These are phyloP conservation scores for Andrena dorsata DNA, from an alignment of 2,888 invertebrate species.

Conservation along the genomic window DNA sequence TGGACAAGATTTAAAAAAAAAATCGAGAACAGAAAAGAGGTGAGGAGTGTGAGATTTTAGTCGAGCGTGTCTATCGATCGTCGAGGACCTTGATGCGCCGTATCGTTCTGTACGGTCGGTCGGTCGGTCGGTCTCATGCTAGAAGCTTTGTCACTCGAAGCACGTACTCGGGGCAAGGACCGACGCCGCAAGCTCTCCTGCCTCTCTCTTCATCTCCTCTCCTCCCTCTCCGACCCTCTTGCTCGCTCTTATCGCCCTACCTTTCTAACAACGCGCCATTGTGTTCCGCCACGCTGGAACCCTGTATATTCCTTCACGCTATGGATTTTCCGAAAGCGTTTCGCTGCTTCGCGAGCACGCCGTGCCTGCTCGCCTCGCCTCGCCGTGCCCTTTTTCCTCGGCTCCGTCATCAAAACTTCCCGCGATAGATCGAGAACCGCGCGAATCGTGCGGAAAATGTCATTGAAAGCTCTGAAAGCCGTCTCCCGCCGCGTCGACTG, in stretches of 20 bases:
- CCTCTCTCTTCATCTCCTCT: conserved; percentile 68
- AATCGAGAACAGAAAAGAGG: too few species aligned
- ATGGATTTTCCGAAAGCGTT: conserved; percentile 83
- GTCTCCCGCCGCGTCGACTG: neutral
- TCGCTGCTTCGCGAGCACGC: conserved; percentile 71
- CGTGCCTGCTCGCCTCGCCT: conserved; percentile 38
- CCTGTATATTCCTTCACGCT: conserved; percentile 79
- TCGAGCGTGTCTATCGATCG: conserved; percentile 82
- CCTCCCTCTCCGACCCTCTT: conserved; percentile 60
- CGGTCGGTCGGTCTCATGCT: conserved; percentile 79
- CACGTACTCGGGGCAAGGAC: conserved; percentile 85
- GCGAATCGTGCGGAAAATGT: conserved; percentile 40
- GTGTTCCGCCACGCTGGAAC: conserved; percentile 78
- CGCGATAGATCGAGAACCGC: conserved; percentile 27
- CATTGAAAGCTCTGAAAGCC: neutral
- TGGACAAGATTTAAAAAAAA: neutral
- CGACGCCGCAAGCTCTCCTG: conserved; percentile 83
- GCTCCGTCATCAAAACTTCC: conserved; percentile 47
- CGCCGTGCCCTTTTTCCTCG: conserved; percentile 61
- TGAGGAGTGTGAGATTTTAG: conserved; percentile 61
- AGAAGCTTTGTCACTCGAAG: conserved; percentile 84
- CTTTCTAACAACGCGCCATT: conserved; percentile 80
- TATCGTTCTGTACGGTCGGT: conserved; percentile 80
- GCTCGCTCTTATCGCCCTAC: conserved; percentile 71
- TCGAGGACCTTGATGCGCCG: conserved; percentile 83